Base-by-base conservation (phyloP, 2,888 invertebrate genomes). In the Morpho achilles region DNA sequence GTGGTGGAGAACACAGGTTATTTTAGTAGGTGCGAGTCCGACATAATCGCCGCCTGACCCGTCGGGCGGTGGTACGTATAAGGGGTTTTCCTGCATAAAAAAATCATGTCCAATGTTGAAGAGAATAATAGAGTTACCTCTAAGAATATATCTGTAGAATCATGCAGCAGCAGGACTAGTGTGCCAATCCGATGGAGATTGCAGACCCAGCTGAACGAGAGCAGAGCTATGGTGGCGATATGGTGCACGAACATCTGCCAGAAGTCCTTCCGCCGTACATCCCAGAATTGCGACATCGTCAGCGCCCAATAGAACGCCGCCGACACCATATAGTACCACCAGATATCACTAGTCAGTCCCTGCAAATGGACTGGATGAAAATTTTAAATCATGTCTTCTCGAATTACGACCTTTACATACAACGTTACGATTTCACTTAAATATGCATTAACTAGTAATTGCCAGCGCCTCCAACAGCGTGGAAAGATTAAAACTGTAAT, bases 221-320 rank as follows among this genome's bases (percentile, higher is more conserved):
- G 93, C 63, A 99, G 92, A 48, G 94, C 84, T 68, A 99, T 95
- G 46, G 99, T 98, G 23, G 97, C 97, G 75, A 98, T 93, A 81
- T 99, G 99, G 89, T 99, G 99, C 56, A 98, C 92, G 84, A 99
- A 98, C 98, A 99, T 99, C 91, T 99, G 98, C 96, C 97, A 97
- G 86, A 99, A 99, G 87, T 97, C 97, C 85, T 97, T 97, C 66
- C 98, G 93, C 66, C 95, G 95, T 56, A 97, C 96, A 84, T 99
- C 99, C 82, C 96, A 95, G 88, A 98, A 98, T 86, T 98, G 98
- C 16, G 97, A 96, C 63, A 97, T 93, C 65, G 96, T 95, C 60
- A 99, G 91, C 16, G 99, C 96, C 96, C 98, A 98, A 83, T 99
- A 99, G 89, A 99, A 99, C 41, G 97, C 94, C 80, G 97, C 93